Evolutionary conservation across 2,113 vertebrate species (phyloP).

Genomic region (Castor canadensis): DNA sequence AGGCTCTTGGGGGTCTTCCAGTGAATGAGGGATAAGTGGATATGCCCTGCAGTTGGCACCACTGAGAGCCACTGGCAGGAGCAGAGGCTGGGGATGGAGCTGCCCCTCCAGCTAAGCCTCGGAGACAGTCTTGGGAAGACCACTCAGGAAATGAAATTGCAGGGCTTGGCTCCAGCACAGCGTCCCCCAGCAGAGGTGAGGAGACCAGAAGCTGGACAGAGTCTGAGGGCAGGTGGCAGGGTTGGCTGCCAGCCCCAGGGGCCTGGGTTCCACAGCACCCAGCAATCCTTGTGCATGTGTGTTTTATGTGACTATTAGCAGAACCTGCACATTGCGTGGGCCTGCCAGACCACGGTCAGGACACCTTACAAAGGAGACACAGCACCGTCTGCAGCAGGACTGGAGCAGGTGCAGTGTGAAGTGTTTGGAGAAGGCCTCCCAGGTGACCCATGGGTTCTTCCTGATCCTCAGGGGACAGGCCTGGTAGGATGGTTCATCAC

Average conservation of each 20-base stretch:
- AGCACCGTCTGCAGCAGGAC: background rate
- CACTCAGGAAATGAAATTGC: accelerated
- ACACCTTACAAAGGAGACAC: background rate
- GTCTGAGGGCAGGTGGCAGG: background rate
- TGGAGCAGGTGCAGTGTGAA: too few relatives aligned
- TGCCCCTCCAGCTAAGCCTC: accelerated
- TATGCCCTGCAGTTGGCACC: background rate
- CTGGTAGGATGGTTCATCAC: background rate
- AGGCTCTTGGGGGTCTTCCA: accelerated
- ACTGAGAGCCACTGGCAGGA: background rate
- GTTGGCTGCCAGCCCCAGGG: background rate
- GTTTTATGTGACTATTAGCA: too few relatives aligned
- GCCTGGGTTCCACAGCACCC: background rate
- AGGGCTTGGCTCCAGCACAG: too few relatives aligned
- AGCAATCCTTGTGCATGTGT: too few relatives aligned
- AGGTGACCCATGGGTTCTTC: too few relatives aligned
- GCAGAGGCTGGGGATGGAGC: accelerated
- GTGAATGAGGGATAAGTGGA: too few relatives aligned
- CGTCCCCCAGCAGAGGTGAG: background rate
- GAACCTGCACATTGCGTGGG: too few relatives aligned
- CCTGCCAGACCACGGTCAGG: too few relatives aligned
- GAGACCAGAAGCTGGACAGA: background rate
- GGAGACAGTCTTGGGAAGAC: background rate
- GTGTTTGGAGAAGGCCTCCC: background rate
- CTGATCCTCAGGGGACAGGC: background rate